Evolutionary conservation across 2,888 invertebrate genomes (phyloP), one percentile per base, ranked within the genome.

Genomic region (Diarsia mendica): DNA sequence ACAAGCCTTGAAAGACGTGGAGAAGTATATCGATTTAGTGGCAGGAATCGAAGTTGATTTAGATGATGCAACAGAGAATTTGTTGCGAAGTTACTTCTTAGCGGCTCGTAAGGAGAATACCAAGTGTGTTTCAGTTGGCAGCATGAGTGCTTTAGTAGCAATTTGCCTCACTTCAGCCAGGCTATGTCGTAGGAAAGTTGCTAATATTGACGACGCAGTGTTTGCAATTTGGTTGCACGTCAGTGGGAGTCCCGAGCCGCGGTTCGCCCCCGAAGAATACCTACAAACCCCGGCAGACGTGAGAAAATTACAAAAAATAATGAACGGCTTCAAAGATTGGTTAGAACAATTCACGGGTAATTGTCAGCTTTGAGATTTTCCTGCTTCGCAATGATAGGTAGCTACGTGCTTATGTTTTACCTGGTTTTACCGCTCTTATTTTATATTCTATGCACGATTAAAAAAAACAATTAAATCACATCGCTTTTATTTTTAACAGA

Each of bases 141-240:
- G 92, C 74, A 94, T 96, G 91, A 89, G 88, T 18, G 91, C 94
- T 15, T 86, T 96, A 44, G 91, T 94, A 13, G 88, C 92, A 3
- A 86, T 89, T 18, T 94, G 94, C 72, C 66, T 93, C 18, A 95
- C 92, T 15, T 93, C 94, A 51, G 96, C 96, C 9, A 91, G 94
- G 68, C 87, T 96, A 0, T 96, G 96, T 81, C 93, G 94, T 11
- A 90, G 96, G 33, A 81, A 85, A 13, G 75, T 91, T 0, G 91
- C 95, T 4, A 93, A 90, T 72, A 85, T 91, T 46, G 93, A 95
- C 74, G 96, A 96, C 79, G 96, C 95, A 20, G 90, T 95, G 15
- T 92, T 96, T 67, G 95, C 96, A 20, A 94, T 96, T 75, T 96
- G 96, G 96, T 88, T 96, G 49, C 96, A 96, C 79, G 92, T 93